phyloP scores from a whole-genome alignment of 2,113 vertebrate species.

The Perca fluviatilis region DNA sequence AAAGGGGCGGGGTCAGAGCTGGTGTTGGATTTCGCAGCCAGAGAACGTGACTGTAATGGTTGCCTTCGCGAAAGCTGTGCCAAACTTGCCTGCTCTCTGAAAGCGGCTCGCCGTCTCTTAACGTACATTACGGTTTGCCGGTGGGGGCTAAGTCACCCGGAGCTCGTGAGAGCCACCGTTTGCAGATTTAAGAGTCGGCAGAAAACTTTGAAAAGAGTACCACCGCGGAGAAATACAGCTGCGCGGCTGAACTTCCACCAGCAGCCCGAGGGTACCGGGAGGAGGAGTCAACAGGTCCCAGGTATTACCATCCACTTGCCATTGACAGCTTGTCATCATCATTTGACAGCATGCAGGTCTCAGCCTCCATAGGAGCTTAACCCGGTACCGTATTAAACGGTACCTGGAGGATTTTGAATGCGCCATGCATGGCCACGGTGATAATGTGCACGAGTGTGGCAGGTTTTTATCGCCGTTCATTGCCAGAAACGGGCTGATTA shows the following conservation, averaged over 20 bases:
- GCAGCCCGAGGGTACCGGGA: constrained; percentile 71
- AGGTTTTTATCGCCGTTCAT: constrained; percentile 10
- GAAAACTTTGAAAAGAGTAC: constrained; percentile 65
- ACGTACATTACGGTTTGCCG: constrained; percentile 11
- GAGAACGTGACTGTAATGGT: constrained; percentile 84
- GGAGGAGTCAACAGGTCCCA: constrained; percentile 89
- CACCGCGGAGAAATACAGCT: constrained; percentile 57
- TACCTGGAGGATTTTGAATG: constrained; percentile 43
- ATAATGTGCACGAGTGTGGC: constrained; percentile 20
- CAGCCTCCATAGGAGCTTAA: background rate
- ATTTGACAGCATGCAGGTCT: constrained; percentile 57
- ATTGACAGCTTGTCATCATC: constrained; percentile 76
- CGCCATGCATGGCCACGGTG: constrained; percentile 22
- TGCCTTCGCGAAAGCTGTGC: constrained; percentile 65
- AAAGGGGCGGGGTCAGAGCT: constrained; percentile 73
- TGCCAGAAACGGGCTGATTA: background rate
- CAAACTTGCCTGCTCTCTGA: constrained; percentile 73
- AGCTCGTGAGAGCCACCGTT: constrained; percentile 18
- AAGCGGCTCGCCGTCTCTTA: constrained; percentile 44
- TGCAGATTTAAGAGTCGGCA: constrained; percentile 30
- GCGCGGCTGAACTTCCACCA: constrained; percentile 73
- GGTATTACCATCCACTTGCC: constrained; percentile 78
- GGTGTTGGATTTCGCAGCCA: constrained; percentile 78
- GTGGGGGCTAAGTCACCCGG: constrained; percentile 2
- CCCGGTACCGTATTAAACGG: background rate